Evolutionary conservation across 2,113 vertebrate genomes (phyloP).

Genomic region (Collichthys lucidus): DNA sequence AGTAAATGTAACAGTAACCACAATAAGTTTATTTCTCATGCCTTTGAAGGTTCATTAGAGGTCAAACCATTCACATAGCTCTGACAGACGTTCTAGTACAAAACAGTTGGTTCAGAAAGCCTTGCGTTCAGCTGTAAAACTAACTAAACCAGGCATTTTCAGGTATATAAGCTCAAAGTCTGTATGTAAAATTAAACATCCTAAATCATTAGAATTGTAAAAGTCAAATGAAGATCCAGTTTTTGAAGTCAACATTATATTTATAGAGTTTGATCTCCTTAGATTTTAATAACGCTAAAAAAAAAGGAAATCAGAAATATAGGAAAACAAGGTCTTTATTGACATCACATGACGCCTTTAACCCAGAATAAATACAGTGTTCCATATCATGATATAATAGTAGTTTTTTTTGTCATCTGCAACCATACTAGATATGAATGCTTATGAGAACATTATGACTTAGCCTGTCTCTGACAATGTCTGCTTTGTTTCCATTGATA

Average conservation of each 20-base stretch:
- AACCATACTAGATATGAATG: neutral
- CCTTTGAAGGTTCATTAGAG: neutral
- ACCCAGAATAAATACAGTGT: neutral
- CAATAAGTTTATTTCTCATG: neutral
- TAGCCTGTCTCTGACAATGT: neutral
- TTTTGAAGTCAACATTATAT: neutral
- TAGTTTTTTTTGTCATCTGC: neutral
- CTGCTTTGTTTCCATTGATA: neutral
- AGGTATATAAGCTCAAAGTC: neutral
- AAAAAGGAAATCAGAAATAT: neutral
- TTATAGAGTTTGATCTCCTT: neutral
- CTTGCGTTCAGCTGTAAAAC: slow-evolving; percentile 3
- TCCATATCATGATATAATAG: neutral
- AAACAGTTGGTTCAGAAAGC: neutral
- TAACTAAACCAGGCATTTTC: neutral
- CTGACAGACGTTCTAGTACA: neutral
- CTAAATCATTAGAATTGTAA: neutral
- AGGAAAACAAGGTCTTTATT: neutral
- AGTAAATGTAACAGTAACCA: too few species aligned
- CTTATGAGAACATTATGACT: neutral
- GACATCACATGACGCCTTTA: neutral
- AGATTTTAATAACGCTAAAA: neutral
- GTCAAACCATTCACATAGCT: neutral
- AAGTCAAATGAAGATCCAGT: neutral
- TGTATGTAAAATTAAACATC: slow-evolving; percentile 3